phyloP scores from a whole-genome alignment of 2,797 vertebrate species.

The Florisuga fusca region DNA sequence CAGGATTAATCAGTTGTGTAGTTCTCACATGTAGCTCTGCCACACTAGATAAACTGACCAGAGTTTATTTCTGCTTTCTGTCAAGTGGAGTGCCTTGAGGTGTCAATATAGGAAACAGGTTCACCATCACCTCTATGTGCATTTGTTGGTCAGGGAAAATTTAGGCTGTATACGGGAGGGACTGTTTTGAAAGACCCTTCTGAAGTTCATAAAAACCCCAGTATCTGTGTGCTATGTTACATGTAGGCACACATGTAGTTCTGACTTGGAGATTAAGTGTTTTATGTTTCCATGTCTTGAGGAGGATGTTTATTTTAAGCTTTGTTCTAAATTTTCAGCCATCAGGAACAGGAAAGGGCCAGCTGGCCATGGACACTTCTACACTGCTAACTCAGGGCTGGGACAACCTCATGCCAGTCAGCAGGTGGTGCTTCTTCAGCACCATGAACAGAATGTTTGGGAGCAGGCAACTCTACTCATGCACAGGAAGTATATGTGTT shows the following conservation, averaged over 20 bases:
- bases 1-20: fast-evolving
- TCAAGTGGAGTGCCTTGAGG: not conserved
- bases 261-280: not conserved
- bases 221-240: not conserved
- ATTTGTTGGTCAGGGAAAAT: not conserved
- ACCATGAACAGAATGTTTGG: too few relatives aligned
- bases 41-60: fast-evolving
- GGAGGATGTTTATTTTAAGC: not conserved
- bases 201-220: not conserved
- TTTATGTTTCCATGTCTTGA: not conserved
- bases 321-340: not conserved
- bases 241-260: not conserved
- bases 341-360: not conserved
- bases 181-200: not conserved
- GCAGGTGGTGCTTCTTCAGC: too few relatives aligned
- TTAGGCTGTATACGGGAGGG: fast-evolving
- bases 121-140: fast-evolving
- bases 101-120: fast-evolving
- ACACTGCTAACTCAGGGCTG: too few relatives aligned
- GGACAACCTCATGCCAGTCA: too few relatives aligned
- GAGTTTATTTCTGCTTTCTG: not conserved
- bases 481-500: too few relatives aligned
- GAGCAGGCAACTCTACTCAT: too few relatives aligned
- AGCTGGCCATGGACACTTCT: too few relatives aligned
- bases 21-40: not conserved